Evolutionary conservation across 92 coral and sea anemone genomes (phyloP).

Genomic region (Zoanthus sociatus): DNA sequence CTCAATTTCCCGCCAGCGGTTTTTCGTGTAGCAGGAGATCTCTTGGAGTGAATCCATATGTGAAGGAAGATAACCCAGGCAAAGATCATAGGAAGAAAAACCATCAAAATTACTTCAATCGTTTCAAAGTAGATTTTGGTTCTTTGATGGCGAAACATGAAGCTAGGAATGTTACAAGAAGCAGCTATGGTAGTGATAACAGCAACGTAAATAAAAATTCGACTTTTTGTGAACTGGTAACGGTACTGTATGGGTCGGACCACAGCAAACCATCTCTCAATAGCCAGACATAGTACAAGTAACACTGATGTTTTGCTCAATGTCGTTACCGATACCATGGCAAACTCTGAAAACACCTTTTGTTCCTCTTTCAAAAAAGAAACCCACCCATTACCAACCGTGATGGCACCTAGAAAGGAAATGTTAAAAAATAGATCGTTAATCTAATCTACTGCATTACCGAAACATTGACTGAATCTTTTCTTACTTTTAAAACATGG

Average conservation of each 20-base stretch:
- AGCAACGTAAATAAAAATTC: neutral
- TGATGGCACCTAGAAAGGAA: neutral
- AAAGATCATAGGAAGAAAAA: neutral
- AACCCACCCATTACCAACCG: neutral
- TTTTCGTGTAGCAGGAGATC: neutral
- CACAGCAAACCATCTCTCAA: conserved; percentile 26
- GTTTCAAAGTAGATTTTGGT: neutral
- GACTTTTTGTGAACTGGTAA: conserved; percentile 4
- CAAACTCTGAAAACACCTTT: neutral
- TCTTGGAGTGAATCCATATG: conserved; percentile 21
- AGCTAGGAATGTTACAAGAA: neutral
- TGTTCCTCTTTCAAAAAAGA: too few relatives aligned
- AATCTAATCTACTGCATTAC: too few relatives aligned
- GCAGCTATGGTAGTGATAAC: neutral
- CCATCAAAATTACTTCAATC: neutral
- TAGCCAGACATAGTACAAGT: neutral
- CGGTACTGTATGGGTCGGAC: conserved; percentile 26
- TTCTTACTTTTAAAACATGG: too few relatives aligned
- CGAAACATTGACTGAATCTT: too few relatives aligned
- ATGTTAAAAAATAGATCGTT: too few relatives aligned
- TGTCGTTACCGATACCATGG: neutral
- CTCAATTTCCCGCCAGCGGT: conserved; percentile 8
- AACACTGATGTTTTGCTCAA: neutral
- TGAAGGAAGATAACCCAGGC: conserved; percentile 13
- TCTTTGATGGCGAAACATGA: neutral